Conservation (phyloP, 2,113 vertebrate species). For the Poeciliopsis retropinna region DNA sequence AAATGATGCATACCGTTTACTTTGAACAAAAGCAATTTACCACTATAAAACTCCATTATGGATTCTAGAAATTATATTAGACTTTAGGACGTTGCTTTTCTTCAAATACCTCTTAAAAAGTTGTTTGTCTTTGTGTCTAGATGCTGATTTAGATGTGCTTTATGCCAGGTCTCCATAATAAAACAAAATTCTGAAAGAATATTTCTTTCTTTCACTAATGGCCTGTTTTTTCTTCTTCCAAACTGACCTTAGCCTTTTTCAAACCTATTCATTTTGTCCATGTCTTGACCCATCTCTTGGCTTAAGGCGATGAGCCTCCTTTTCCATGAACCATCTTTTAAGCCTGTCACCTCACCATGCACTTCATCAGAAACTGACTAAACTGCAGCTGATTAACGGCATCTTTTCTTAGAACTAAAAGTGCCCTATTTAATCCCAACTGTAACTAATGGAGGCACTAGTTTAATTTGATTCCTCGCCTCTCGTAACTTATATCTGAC, state of each 20-base stretch:
- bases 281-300: background rate
- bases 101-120: background rate
- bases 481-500: constrained; percentile 63
- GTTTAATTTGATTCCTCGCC: constrained; percentile 44
- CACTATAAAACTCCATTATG: background rate
- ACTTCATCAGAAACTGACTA: constrained; percentile 39
- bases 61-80: background rate
- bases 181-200: background rate
- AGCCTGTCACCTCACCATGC: constrained; percentile 36
- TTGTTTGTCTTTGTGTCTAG: background rate
- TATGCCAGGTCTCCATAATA: constrained; percentile 12
- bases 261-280: constrained; percentile 7
- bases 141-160: background rate
- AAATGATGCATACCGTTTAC: no score
- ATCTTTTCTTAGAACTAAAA: constrained; percentile 47
- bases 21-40: no score
- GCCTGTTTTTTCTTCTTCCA: background rate
- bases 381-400: constrained; percentile 48
- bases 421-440: constrained; percentile 34
- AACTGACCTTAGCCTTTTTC: constrained; percentile 1
- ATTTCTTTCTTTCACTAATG: background rate
- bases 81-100: background rate
- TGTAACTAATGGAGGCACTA: constrained; percentile 60
- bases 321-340: constrained; percentile 38
- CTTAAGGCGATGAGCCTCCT: background rate